Evolutionary conservation across 2,888 invertebrate species (phyloP).

Genomic region (Melitaea athalia): DNA sequence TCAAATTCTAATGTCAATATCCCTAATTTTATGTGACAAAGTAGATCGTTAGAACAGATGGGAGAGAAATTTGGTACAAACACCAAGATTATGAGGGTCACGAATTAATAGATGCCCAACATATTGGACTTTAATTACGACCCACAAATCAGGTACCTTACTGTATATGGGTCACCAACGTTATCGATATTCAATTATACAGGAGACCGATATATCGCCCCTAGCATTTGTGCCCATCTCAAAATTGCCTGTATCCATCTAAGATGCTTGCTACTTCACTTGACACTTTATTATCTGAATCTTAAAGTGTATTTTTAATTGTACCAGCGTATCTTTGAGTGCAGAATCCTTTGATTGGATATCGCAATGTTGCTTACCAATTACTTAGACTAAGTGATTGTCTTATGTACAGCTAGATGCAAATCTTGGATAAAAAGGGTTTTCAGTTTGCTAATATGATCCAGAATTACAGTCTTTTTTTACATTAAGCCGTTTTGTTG

Average conservation of each 20-base stretch:
- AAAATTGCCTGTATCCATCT: constrained; percentile 59
- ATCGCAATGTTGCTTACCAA: constrained; percentile 69
- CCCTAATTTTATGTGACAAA: constrained; percentile 7
- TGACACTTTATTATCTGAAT: constrained; percentile 34
- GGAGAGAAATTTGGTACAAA: constrained; percentile 25
- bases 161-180: constrained; percentile 59
- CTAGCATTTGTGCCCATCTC: constrained; percentile 63
- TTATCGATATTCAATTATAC: constrained; percentile 73
- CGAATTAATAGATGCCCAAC: constrained; percentile 28
- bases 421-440: constrained; percentile 20
- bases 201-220: constrained; percentile 66
- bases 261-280: constrained; percentile 38
- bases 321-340: constrained; percentile 48
- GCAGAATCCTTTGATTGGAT: constrained; percentile 70
- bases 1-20: neutral
- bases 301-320: constrained; percentile 45
- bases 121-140: constrained; percentile 42
- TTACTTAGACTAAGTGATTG: constrained; percentile 78
- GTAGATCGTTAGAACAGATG: constrained; percentile 13
- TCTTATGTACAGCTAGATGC: constrained; percentile 48
- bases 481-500: neutral
- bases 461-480: neutral
- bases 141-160: constrained; percentile 51
- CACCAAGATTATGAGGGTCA: constrained; percentile 33
- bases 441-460: neutral